phyloP scores from a whole-genome alignment of 2,797 vertebrate genomes.

The Protosalanx chinensis region DNA sequence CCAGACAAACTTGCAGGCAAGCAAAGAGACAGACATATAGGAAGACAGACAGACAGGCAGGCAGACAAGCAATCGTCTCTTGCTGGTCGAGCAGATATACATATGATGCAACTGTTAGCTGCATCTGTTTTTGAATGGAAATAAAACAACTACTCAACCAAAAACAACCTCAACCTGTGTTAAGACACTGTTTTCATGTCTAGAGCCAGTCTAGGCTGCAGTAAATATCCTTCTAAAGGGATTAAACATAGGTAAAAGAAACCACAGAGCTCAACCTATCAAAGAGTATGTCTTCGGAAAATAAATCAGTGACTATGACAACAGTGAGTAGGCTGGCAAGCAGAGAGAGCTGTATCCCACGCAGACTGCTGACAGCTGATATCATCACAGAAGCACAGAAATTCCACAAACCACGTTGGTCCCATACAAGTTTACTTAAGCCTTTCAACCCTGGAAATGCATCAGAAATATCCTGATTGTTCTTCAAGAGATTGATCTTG shows the following conservation, averaged over 20 bases:
- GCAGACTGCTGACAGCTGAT: constrained; percentile 51
- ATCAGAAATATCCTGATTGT: not conserved
- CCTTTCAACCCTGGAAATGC: not conserved
- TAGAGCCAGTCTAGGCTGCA: not conserved
- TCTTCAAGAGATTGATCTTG: not conserved
- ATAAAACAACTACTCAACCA: not conserved
- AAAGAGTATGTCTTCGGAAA: constrained; percentile 40
- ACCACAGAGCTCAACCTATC: constrained; percentile 10
- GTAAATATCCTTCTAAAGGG: not conserved
- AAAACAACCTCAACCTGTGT: not conserved
- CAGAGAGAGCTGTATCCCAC: constrained; percentile 52
- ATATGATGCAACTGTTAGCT: not conserved
- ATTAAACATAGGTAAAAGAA: constrained; percentile 1
- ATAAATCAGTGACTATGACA: constrained; percentile 43
- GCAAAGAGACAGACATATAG: not conserved
- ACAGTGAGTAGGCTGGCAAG: constrained; percentile 47
- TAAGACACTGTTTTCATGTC: not conserved
- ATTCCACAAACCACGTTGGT: constrained; percentile 11
- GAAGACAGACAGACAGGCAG: not conserved
- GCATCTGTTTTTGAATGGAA: not conserved
- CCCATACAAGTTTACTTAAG: no score
- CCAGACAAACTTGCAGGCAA: not conserved
- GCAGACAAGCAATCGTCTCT: not conserved
- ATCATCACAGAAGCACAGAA: constrained; percentile 34
- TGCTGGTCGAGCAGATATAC: not conserved